Conservation (phyloP, 2,888 invertebrate species). For the Spatulosminthurus flaviceps region DNA sequence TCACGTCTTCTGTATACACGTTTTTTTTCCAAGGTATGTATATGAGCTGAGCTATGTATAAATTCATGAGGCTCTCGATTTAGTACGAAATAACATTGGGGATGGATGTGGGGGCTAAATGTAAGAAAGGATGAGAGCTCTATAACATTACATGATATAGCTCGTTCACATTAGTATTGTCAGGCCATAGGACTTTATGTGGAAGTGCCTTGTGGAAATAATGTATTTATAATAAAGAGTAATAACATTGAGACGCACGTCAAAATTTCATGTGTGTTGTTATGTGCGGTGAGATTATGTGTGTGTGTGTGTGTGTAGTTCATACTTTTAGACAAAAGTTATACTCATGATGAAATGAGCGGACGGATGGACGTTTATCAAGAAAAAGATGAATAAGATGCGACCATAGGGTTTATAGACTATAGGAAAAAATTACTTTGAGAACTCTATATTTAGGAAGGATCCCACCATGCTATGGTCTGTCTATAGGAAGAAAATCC, state of each 20-base stretch:
- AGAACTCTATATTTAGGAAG: too few species aligned
- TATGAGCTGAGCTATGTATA: slow-evolving; percentile 24
- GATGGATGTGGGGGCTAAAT: neutral
- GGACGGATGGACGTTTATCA: neutral
- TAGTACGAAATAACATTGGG: slow-evolving; percentile 20
- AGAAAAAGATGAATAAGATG: neutral
- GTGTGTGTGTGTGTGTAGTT: slow-evolving; percentile 26
- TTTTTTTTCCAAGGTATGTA: too few species aligned
- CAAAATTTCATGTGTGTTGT: slow-evolving; percentile 32
- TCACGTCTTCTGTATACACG: neutral
- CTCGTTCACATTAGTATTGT: slow-evolving; percentile 38
- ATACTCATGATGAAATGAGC: neutral
- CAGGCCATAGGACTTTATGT: slow-evolving; percentile 32
- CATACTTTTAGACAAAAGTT: neutral
- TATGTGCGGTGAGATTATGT: too few species aligned
- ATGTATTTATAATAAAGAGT: slow-evolving; percentile 48
- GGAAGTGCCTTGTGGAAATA: slow-evolving; percentile 43
- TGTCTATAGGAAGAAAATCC: too few species aligned
- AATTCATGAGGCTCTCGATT: slow-evolving; percentile 38
- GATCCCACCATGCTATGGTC: too few species aligned
- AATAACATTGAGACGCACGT: slow-evolving; percentile 47
- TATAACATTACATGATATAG: neutral
- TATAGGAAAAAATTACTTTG: too few species aligned
- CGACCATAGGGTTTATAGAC: neutral
- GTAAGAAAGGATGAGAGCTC: too few species aligned